Conservation (phyloP, 2,888 invertebrate genomes). For the Synergus laeviventris region DNA sequence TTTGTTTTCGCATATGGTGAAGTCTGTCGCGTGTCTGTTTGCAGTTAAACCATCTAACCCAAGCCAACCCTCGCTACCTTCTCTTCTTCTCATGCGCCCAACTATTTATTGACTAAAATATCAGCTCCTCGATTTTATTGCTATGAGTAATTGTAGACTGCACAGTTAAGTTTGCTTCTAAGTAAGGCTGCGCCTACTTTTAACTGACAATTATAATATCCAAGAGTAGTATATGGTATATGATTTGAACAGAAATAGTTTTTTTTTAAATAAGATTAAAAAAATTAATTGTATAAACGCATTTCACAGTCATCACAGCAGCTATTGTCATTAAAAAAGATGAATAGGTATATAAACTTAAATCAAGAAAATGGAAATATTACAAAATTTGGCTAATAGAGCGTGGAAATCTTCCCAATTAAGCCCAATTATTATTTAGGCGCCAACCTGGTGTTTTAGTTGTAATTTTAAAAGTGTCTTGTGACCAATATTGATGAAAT, state of each 20-base stretch:
- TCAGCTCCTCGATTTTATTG: slow-evolving; percentile 59
- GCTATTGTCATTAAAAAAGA: too few relatives aligned
- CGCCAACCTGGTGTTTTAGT: too few relatives aligned
- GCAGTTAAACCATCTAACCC: slow-evolving; percentile 62
- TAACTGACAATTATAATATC: slow-evolving; percentile 60
- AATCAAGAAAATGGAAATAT: too few relatives aligned
- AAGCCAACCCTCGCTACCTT: slow-evolving; percentile 66
- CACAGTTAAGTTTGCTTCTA: slow-evolving; percentile 44
- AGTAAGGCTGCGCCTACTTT: slow-evolving; percentile 44
- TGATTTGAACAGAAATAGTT: too few relatives aligned
- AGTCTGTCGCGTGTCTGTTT: slow-evolving; percentile 62
- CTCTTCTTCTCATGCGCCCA: slow-evolving; percentile 44
- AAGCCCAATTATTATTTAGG: too few relatives aligned
- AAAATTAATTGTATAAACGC: too few relatives aligned
- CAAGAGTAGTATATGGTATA: slow-evolving; percentile 41
- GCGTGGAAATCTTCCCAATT: too few relatives aligned
- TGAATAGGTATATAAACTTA: too few relatives aligned
- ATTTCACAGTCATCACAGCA: too few relatives aligned
- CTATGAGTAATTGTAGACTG: slow-evolving; percentile 60
- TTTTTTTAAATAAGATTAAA: background rate
- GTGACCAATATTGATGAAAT: too few relatives aligned
- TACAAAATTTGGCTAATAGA: too few relatives aligned
- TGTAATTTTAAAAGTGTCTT: too few relatives aligned
- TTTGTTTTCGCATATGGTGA: slow-evolving; percentile 35
- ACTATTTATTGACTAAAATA: slow-evolving; percentile 63